A percentile compares a stretch with the other conserved stretches of the same genome.
Conservation (phyloP, 2,888 invertebrate species). For the Tethea ocularis region DNA sequence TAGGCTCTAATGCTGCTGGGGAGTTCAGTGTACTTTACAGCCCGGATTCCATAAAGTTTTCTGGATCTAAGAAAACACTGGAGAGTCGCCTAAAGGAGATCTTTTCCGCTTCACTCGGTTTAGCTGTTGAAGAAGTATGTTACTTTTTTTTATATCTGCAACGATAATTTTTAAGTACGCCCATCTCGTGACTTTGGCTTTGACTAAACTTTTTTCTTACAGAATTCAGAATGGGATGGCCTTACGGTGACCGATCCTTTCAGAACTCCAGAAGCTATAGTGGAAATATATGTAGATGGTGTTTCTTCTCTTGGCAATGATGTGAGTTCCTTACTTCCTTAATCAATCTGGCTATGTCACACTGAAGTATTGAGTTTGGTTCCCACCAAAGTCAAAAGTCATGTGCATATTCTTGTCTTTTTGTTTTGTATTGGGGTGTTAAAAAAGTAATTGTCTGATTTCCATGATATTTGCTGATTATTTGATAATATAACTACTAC, state of each 20-base stretch:
- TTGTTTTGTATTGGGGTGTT: too few relatives aligned
- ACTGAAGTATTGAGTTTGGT: too few relatives aligned
- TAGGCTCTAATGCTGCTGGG: slow-evolving; percentile 83
- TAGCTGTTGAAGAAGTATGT: slow-evolving; percentile 87
- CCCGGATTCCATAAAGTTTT: slow-evolving; percentile 87
- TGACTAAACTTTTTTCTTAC: slow-evolving; percentile 21
- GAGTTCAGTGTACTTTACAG: slow-evolving; percentile 88
- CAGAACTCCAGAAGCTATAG: slow-evolving; percentile 87
- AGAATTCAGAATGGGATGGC: slow-evolving; percentile 88
- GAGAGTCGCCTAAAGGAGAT: slow-evolving; percentile 88
- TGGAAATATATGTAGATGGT: slow-evolving; percentile 88
- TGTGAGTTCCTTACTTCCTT: slow-evolving; percentile 53
- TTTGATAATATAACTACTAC: too few relatives aligned
- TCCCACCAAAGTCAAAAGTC: too few relatives aligned
- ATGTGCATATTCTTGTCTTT: too few relatives aligned
- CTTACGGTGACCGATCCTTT: slow-evolving; percentile 88
- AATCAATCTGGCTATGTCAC: not conserved
- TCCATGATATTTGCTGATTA: too few relatives aligned
- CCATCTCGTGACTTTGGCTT: not conserved
- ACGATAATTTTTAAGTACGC: not conserved
- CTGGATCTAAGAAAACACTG: slow-evolving; percentile 85
- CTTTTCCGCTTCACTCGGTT: slow-evolving; percentile 88
- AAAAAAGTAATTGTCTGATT: too few relatives aligned
- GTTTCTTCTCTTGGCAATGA: slow-evolving; percentile 78
- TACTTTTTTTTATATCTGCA: not conserved